phyloP scores from a whole-genome alignment of 1,140 invertebrate genomes.

The Spodoptera frugiperda region DNA sequence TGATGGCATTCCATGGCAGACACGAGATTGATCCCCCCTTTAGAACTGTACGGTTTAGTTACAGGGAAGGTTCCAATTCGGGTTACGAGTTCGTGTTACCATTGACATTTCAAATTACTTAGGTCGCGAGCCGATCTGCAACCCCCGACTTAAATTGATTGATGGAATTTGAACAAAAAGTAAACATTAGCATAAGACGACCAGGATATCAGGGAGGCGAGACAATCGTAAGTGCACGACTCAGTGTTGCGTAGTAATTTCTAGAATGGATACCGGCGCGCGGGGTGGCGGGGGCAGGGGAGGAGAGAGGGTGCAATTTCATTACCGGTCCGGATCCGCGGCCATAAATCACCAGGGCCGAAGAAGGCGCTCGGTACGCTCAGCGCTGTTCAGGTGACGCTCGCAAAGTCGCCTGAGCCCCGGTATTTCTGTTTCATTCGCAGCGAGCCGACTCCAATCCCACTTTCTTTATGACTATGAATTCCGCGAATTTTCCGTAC shows the following conservation, averaged over 20 bases:
- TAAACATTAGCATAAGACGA: slow-evolving; percentile 47
- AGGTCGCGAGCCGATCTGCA: background rate
- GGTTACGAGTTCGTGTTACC: background rate
- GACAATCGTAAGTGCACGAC: slow-evolving; percentile 65
- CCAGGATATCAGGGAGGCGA: slow-evolving; percentile 42
- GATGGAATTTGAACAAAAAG: slow-evolving; percentile 43
- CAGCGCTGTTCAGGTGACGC: slow-evolving; percentile 81
- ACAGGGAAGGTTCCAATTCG: background rate
- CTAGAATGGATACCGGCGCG: slow-evolving; percentile 77
- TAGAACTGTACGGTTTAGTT: too few species aligned
- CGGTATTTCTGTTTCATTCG: slow-evolving; percentile 78
- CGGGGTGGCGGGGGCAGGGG: slow-evolving; percentile 51
- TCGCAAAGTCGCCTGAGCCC: slow-evolving; percentile 74
- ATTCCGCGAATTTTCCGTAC: slow-evolving; percentile 60
- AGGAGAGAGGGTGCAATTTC: slow-evolving; percentile 82
- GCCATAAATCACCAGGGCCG: slow-evolving; percentile 87
- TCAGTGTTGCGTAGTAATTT: slow-evolving; percentile 83
- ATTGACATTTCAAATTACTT: slow-evolving; percentile 20
- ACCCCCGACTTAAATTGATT: slow-evolving; percentile 34
- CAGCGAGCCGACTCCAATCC: slow-evolving; percentile 64
- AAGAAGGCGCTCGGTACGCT: slow-evolving; percentile 73
- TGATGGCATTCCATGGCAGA: background rate
- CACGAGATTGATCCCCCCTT: background rate
- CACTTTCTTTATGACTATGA: slow-evolving; percentile 80
- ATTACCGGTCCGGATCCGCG: slow-evolving; percentile 86